Percentiles rank a stretch among this genome's conserved stretches.
Evolutionary conservation across 2,797 vertebrate genomes (phyloP).

Genomic region (Anguilla marmorata): DNA sequence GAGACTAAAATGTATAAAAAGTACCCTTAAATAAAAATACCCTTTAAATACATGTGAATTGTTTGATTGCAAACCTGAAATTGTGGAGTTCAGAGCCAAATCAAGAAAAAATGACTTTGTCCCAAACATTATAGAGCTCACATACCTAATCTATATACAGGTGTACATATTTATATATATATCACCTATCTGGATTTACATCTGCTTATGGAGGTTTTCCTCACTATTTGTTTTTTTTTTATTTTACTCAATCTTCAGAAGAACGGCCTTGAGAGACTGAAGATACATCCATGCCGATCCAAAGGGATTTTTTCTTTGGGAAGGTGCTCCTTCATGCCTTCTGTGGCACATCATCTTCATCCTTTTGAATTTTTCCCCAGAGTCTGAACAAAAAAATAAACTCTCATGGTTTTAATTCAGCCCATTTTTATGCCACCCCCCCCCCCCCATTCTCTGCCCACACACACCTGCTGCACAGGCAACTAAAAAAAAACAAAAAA

Average conservation of each 20-base stretch:
- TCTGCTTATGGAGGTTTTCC: neutral
- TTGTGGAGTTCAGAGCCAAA: too few relatives aligned
- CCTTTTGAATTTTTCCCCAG: neutral
- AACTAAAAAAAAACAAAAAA: conserved; percentile 19
- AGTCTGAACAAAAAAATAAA: neutral
- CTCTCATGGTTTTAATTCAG: neutral
- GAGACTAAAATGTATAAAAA: too few relatives aligned
- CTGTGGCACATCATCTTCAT: conserved; percentile 4
- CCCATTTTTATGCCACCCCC: neutral
- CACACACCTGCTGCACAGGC: conserved; percentile 14
- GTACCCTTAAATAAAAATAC: too few relatives aligned
- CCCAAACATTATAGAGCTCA: too few relatives aligned
- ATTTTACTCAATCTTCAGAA: neutral
- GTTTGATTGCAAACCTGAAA: too few relatives aligned
- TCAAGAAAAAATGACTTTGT: too few relatives aligned
- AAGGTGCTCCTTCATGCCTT: neutral
- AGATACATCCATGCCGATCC: neutral
- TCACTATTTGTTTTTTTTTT: neutral
- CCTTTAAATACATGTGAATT: too few relatives aligned
- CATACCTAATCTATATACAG: too few relatives aligned
- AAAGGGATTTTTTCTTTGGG: neutral
- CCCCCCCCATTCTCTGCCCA: neutral
- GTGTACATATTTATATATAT: neutral
- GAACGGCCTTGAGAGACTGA: neutral
- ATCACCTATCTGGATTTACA: neutral